Evolutionary conservation across 2,113 vertebrate genomes (phyloP).

Genomic region (Calyptomena viridis): DNA sequence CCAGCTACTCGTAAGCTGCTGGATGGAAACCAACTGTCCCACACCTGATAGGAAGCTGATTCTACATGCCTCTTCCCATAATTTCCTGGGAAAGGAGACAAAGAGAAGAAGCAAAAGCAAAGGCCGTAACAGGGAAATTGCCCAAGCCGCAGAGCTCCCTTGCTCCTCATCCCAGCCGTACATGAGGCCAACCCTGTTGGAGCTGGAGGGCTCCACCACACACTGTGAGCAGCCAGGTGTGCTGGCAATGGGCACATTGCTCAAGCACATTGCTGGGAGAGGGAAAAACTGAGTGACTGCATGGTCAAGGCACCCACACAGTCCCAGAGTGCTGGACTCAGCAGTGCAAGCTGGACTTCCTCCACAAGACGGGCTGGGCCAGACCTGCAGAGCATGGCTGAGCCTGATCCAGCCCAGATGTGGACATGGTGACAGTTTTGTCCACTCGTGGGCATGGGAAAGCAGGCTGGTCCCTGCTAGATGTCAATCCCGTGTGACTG

Average conservation of each 20-base stretch:
- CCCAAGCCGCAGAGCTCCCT: neutral
- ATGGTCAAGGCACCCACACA: neutral
- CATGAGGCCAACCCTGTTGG: neutral
- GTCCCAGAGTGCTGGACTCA: rapidly evolving
- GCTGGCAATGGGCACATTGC: neutral
- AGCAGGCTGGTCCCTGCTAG: neutral
- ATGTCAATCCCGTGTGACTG: neutral
- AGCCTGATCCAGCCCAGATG: neutral
- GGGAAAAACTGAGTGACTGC: neutral
- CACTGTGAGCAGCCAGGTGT: neutral
- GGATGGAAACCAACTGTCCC: neutral
- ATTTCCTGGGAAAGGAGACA: neutral
- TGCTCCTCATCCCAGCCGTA: neutral
- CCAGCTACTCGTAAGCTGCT: neutral
- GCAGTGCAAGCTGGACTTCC: neutral
- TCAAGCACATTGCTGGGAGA: neutral
- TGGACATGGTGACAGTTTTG: neutral
- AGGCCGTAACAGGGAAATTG: neutral
- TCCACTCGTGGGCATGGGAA: neutral
- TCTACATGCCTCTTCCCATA: neutral
- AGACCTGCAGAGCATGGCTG: neutral
- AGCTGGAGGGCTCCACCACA: neutral
- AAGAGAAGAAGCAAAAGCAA: neutral
- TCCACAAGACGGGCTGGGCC: neutral
- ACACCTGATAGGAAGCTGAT: neutral